Conservation (phyloP, 2,797 vertebrate species). For the Rhabdophis nuchalis region DNA sequence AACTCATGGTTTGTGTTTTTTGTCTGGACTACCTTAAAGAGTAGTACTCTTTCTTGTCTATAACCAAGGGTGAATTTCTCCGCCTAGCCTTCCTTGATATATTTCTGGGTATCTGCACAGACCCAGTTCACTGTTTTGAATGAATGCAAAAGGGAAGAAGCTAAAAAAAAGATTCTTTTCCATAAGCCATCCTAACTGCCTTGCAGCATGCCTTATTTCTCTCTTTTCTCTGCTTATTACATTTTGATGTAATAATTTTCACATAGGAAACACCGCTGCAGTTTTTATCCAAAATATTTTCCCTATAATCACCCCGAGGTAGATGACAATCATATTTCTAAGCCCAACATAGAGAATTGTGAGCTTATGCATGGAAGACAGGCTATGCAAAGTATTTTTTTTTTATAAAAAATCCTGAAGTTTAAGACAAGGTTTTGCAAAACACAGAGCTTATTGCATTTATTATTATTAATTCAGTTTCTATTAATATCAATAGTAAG, state of each 20-base stretch:
- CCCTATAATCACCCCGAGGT: too few relatives aligned
- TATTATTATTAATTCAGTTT: neutral
- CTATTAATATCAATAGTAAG: neutral
- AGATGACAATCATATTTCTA: neutral
- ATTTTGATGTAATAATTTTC: neutral
- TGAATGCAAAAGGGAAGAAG: neutral
- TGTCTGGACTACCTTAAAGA: neutral
- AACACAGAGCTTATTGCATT: neutral
- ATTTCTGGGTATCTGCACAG: neutral
- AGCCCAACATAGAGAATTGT: neutral
- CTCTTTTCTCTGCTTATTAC: neutral
- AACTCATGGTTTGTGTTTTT: neutral
- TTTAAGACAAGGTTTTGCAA: neutral
- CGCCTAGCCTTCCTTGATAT: neutral
- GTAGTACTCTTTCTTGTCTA: neutral
- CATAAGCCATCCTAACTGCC: neutral
- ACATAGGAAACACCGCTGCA: neutral
- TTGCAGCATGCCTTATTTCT: neutral
- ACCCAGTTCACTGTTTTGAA: neutral
- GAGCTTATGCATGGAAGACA: neutral
- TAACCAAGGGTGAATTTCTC: neutral
- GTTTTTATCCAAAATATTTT: neutral
- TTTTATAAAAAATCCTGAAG: neutral
- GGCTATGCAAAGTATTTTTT: neutral
- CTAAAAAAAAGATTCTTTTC: neutral